Evolutionary conservation across 2,113 vertebrate species (phyloP).

Genomic region (Gadus macrocephalus): DNA sequence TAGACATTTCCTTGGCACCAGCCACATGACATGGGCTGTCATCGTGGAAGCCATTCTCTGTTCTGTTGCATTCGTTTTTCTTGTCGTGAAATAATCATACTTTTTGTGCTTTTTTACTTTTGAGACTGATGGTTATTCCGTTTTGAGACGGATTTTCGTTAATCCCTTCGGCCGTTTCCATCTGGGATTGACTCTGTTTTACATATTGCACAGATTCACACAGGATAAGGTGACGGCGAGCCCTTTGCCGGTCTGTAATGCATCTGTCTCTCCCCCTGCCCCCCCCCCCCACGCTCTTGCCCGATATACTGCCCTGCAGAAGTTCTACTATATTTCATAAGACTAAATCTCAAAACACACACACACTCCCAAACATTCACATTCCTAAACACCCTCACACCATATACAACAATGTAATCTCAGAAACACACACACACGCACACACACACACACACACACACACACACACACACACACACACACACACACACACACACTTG

Average conservation of each 20-base stretch:
- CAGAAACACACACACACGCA: neutral
- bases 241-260: neutral
- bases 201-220: neutral
- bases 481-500: too few species aligned
- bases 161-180: neutral
- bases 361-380: neutral
- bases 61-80: conserved; percentile 47
- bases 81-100: conserved; percentile 19
- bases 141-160: conserved; percentile 14
- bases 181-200: neutral
- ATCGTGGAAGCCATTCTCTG: conserved; percentile 32
- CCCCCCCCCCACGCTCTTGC: neutral
- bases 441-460: neutral
- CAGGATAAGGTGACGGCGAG: neutral
- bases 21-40: conserved; percentile 28
- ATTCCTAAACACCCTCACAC: too few species aligned
- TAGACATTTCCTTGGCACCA: conserved; percentile 44
- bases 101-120: neutral
- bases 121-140: conserved; percentile 12
- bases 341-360: neutral
- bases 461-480: too few species aligned
- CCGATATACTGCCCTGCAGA: neutral
- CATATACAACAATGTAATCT: too few species aligned
- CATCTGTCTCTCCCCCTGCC: neutral
- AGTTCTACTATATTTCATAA: neutral